Base-by-base conservation (phyloP, 2,797 vertebrate species). In the Sebastes baramenuke region DNA sequence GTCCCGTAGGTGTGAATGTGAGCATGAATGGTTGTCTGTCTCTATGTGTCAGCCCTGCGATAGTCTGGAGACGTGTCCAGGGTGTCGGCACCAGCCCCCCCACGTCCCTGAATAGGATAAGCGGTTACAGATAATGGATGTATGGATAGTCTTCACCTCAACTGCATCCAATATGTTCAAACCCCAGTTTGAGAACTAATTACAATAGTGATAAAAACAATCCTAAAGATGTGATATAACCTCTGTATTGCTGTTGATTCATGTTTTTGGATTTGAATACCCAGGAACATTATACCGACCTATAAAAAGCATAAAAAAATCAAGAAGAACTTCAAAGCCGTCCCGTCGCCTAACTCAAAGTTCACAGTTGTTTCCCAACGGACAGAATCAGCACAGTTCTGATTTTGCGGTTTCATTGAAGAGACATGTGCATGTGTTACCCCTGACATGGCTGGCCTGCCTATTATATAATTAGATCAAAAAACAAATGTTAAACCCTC, bases 401-500 rank as follows among this genome's bases (percentile, higher is more conserved):
- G 46, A 81, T 90, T 90, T 82, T 25, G 24, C 24, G 25, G 71
- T 76, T 90, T 84, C 64, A 66, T 74, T 82, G 74, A 69, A 13
- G 56, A 75, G 75, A 75, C 75, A 68, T 46, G 34, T 58, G 58
- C 67, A 36, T 25, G 67, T 70, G 34, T 75, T 81, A 58, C 76
- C 74, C 79, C 78, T 81, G 84, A 92, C 90, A 85, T 20, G 52
- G 75, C 68, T 58, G 86, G 72, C 86, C 72, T 34, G 55, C 69
- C 86, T 77, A 71, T 89, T 87, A 92, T 85, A 90, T 89, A 90
- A 93, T 91, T 91, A 92, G 85, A 92, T 90, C 30, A 82, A 89
- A 91, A 88, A 93, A 85, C 79, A 84, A 90, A 91, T 75, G 85
- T 86, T 91, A 92, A 93, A 91, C 42, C 85, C 61, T 85, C 83